These are phyloP conservation scores for Poecilia latipinna DNA, from an alignment of 2,113 vertebrate species.

Conservation along the genomic window DNA sequence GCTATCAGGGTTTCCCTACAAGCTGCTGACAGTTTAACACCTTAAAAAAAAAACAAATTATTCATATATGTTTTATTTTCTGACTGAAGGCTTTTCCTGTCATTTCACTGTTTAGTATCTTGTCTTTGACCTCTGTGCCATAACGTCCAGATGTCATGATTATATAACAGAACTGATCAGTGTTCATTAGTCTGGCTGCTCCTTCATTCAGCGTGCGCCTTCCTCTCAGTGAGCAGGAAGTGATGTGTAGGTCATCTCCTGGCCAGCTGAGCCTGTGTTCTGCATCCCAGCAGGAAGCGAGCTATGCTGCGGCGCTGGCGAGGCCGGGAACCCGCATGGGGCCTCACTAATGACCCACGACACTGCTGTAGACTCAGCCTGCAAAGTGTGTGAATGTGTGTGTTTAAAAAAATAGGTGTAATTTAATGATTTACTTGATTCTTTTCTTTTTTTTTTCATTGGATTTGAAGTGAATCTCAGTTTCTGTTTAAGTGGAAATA, in stretches of 20 bases:
- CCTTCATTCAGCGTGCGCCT: neutral
- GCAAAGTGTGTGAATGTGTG: slow-evolving; percentile 7
- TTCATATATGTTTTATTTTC: neutral
- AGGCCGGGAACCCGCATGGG: slow-evolving; percentile 36
- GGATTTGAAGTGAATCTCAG: too few species aligned
- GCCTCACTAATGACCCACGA: slow-evolving; percentile 61
- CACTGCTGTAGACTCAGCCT: slow-evolving; percentile 30
- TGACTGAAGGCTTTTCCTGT: neutral
- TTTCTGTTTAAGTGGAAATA: too few species aligned
- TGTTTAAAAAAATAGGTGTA: too few species aligned
- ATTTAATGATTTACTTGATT: too few species aligned
- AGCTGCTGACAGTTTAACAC: neutral
- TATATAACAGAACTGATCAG: neutral
- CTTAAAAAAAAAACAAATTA: neutral
- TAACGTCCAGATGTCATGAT: neutral
- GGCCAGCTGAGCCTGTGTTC: slow-evolving; percentile 47
- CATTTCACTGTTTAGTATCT: neutral
- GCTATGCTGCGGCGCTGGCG: slow-evolving; percentile 50
- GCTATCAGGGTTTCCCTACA: neutral
- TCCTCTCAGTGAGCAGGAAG: slow-evolving; percentile 29
- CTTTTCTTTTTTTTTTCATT: too few species aligned
- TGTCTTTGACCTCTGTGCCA: neutral
- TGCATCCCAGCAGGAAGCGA: slow-evolving; percentile 54
- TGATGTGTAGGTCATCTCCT: slow-evolving; percentile 48
- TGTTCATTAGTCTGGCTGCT: neutral